Percentiles rank a stretch among this genome's conserved stretches.
phyloP scores from a whole-genome alignment of 2,888 invertebrate genomes.

The Leptarthrus brevirostris region DNA sequence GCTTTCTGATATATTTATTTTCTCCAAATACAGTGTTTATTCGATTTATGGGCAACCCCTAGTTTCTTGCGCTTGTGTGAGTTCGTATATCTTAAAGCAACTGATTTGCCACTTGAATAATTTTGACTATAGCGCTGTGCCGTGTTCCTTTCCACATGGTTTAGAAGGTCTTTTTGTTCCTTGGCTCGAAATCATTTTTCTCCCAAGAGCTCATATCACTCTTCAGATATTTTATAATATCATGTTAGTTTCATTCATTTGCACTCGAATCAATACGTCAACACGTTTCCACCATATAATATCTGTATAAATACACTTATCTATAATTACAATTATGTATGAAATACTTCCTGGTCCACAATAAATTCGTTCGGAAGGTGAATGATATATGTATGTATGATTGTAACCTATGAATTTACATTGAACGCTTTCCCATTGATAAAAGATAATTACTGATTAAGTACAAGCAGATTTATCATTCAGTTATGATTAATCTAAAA shows the following conservation, averaged over 20 bases:
- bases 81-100: constrained; percentile 42
- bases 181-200: constrained; percentile 44
- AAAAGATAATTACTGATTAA: too few species aligned
- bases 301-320: too few species aligned
- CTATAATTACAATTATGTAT: too few species aligned
- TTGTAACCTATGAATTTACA: too few species aligned
- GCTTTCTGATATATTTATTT: constrained; percentile 49
- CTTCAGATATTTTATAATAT: constrained; percentile 7
- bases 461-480: too few species aligned
- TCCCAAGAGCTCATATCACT: constrained; percentile 11
- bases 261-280: not conserved
- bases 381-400: too few species aligned
- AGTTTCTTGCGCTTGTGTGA: constrained; percentile 6
- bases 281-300: too few species aligned
- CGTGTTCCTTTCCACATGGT: constrained; percentile 49
- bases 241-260: not conserved
- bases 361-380: too few species aligned
- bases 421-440: too few species aligned
- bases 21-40: constrained; percentile 41
- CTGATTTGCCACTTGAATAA: constrained; percentile 52
- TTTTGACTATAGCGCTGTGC: constrained; percentile 49
- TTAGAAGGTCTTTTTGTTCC: constrained; percentile 49
- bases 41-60: constrained; percentile 46
- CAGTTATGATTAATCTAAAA: too few species aligned
- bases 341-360: too few species aligned